Conservation (phyloP, 2,888 invertebrate species). For the Orchestes rusci region DNA sequence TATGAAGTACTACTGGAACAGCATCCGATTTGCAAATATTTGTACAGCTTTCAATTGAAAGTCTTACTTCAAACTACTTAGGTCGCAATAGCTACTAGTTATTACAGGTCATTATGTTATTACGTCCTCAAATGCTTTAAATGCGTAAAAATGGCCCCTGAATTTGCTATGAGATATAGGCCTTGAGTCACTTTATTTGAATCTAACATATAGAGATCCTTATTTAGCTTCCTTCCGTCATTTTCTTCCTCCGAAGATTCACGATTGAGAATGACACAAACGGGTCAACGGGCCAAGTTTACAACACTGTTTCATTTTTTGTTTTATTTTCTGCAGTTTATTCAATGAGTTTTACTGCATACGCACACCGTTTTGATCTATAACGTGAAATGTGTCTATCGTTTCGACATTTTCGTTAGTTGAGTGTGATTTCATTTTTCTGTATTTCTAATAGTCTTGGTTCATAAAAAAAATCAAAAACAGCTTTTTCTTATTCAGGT, state of each 20-base stretch:
- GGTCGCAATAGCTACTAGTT: constrained; percentile 43
- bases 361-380: too few species aligned
- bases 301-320: not conserved
- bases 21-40: constrained; percentile 18
- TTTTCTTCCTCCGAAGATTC: constrained; percentile 9
- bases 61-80: constrained; percentile 43
- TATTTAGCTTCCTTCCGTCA: constrained; percentile 15
- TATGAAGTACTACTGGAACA: constrained; percentile 1
- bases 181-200: constrained; percentile 37
- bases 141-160: constrained; percentile 44
- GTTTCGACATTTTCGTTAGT: too few species aligned
- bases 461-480: too few species aligned
- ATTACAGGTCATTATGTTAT: constrained; percentile 46
- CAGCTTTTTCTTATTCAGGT: too few species aligned
- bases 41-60: constrained; percentile 38
- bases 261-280: not conserved
- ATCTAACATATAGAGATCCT: constrained; percentile 11
- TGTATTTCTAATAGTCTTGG: too few species aligned
- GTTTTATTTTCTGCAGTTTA: too few species aligned
- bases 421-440: too few species aligned
- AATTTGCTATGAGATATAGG: constrained; percentile 39
- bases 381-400: too few species aligned
- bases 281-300: constrained; percentile 13
- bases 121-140: constrained; percentile 45
- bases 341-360: too few species aligned